A percentile compares a stretch with the other conserved stretches of the same genome.
These are phyloP conservation scores for Acheta domesticus DNA, from an alignment of 2,888 invertebrate genomes.

Conservation along the genomic window DNA sequence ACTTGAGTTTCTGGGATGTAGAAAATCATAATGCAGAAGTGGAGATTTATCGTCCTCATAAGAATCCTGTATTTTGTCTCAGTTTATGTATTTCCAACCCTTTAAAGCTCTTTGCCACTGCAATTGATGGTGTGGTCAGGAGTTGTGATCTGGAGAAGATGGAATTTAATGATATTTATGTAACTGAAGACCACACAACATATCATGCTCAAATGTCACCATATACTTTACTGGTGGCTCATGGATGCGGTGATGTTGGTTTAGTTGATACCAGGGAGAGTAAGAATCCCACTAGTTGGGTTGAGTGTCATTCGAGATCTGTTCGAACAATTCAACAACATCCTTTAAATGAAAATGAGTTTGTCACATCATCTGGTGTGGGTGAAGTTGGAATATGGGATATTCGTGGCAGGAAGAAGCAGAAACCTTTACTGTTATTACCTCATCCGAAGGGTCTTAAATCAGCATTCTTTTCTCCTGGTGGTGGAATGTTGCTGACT, in stretches of 20 bases:
- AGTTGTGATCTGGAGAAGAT: not conserved
- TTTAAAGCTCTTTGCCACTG: not conserved
- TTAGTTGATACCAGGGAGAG: not conserved
- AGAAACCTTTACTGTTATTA: conserved; percentile 38
- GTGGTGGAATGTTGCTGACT: conserved; percentile 47
- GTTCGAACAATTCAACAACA: not conserved
- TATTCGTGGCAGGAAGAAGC: conserved; percentile 41
- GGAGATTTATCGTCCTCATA: not conserved
- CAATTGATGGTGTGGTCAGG: not conserved
- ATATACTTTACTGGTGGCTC: not conserved
- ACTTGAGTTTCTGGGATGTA: conserved; percentile 10
- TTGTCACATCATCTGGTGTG: not conserved
- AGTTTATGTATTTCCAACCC: not conserved
- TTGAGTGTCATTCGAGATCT: not conserved
- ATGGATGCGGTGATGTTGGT: not conserved
- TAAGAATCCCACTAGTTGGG: not conserved
- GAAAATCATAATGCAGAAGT: not conserved
- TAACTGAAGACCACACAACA: not conserved
- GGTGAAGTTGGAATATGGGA: conserved; percentile 46
- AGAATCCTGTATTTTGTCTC: not conserved
- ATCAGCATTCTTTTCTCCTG: conserved; percentile 49
- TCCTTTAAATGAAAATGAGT: not conserved
- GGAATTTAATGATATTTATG: not conserved
- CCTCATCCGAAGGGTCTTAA: conserved; percentile 41
- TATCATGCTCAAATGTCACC: not conserved